Evolutionary conservation across 1,140 invertebrate genomes (phyloP), one percentile per base, ranked within the genome.

Genomic region (Cotesia glomerata): DNA sequence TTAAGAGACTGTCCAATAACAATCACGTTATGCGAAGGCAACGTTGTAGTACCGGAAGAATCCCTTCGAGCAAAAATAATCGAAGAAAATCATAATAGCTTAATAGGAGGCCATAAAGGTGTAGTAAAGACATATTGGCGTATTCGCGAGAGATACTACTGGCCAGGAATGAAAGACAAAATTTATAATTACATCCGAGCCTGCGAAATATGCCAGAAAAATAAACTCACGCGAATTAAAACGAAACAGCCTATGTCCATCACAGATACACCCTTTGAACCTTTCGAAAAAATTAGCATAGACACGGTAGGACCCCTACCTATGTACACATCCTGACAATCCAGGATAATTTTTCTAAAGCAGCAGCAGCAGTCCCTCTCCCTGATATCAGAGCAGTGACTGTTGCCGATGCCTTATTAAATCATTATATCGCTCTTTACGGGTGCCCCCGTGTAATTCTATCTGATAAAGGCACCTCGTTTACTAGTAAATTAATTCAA

Each of bases 21-120:
- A 8, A 51, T 59, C 13, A 67, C 64, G 3, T 14, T 72, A 5
- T 61, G 63, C 16, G 36, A 59, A 13, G 71, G 71, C 4, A 16
- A 9, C 7, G 51, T 72, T 16, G 49, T 32, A 32, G 58, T 66
- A 7, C 71, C 64, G 5, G 52, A 18, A 26, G 35, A 59, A 7
- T 34, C 51, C 16, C 1, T 16, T 0, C 51, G 59, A 4, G 26
- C 26, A 26, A 18, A 61, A 72, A 72, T 72, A 36, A 72, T 72
- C 3, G 14, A 65, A 14, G 71, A 72, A 67, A 39, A 54, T 36
- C 65, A 72, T 16, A 26, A 54, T 5, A 69, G 69, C 18, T 18
- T 56, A 14, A 26, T 34, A n/a, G 71, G 70, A 16, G 66, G 66
- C 8, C 74, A 72, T 36, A 69, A 73, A 14, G 72, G 72, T 0